These are phyloP conservation scores for Lanius ludovicianus DNA, from an alignment of 2,113 vertebrate species.

Conservation along the genomic window DNA sequence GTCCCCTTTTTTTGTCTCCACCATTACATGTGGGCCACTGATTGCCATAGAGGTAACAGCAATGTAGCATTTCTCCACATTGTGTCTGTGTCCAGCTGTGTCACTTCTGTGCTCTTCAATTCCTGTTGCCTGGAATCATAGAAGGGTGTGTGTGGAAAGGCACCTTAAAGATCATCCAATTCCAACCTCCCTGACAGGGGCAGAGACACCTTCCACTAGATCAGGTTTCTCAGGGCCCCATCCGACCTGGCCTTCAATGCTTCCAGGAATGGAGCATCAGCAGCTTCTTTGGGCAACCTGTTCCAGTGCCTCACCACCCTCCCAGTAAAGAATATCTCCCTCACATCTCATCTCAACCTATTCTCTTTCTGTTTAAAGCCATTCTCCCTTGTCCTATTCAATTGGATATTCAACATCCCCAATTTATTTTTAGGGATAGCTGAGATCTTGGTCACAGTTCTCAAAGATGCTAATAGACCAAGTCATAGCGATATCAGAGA, in stretches of 20 bases:
- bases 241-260: background rate
- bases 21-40: accelerated
- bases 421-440: background rate
- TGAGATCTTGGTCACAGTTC: background rate
- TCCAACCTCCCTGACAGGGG: background rate
- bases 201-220: background rate
- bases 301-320: background rate
- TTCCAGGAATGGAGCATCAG: background rate
- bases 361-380: background rate
- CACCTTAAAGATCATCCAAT: background rate
- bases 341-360: background rate
- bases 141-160: background rate
- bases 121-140: background rate
- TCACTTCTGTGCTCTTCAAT: background rate
- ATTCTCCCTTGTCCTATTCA: background rate
- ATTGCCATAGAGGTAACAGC: background rate
- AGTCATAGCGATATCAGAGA: background rate
- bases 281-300: background rate
- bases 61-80: accelerated
- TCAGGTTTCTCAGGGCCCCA: background rate
- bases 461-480: background rate
- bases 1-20: background rate
- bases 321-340: background rate
- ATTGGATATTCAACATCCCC: background rate
- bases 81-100: background rate